A percentile compares a stretch with the other conserved stretches of the same genome.
Evolutionary conservation across 2,888 invertebrate genomes (phyloP).

Genomic region (Parapristionchus giblindavisi): DNA sequence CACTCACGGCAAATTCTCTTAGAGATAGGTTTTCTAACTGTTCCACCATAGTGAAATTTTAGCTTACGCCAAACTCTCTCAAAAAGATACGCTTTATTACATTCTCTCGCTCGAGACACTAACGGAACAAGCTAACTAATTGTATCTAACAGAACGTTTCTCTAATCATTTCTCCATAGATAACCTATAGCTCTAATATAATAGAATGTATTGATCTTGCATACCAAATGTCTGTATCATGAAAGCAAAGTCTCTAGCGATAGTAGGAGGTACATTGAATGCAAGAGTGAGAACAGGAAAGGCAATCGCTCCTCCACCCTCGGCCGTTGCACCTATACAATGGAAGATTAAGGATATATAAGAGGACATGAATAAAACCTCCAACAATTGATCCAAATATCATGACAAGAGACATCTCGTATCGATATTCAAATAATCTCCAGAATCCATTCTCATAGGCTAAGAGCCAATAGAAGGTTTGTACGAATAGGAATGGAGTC

Average conservation of each 20-base stretch:
- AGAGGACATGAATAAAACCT: neutral
- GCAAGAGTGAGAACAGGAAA: constrained; percentile 55
- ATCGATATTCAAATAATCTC: constrained; percentile 28
- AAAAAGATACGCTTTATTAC: too few species aligned
- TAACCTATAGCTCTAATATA: neutral
- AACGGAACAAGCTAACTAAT: neutral
- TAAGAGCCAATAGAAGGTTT: constrained; percentile 36
- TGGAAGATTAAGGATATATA: neutral
- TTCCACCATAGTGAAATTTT: too few species aligned
- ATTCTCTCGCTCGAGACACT: too few species aligned
- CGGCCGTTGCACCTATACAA: constrained; percentile 48
- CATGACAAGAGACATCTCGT: constrained; percentile 38
- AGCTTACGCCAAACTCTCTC: too few species aligned
- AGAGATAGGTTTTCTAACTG: too few species aligned
- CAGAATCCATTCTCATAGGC: constrained; percentile 26
- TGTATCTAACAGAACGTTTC: neutral
- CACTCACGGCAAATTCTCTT: too few species aligned
- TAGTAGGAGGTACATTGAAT: constrained; percentile 41
- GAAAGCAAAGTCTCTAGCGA: constrained; percentile 51
- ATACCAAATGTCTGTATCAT: constrained; percentile 49
- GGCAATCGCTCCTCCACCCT: constrained; percentile 56
- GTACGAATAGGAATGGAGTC: constrained; percentile 16
- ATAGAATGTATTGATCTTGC: neutral
- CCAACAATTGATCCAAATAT: constrained; percentile 34
- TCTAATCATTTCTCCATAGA: neutral